Percentiles rank a stretch among this genome's conserved stretches.
Evolutionary conservation across 2,797 vertebrate species (phyloP).

Genomic region (Micrastur ruficollis): DNA sequence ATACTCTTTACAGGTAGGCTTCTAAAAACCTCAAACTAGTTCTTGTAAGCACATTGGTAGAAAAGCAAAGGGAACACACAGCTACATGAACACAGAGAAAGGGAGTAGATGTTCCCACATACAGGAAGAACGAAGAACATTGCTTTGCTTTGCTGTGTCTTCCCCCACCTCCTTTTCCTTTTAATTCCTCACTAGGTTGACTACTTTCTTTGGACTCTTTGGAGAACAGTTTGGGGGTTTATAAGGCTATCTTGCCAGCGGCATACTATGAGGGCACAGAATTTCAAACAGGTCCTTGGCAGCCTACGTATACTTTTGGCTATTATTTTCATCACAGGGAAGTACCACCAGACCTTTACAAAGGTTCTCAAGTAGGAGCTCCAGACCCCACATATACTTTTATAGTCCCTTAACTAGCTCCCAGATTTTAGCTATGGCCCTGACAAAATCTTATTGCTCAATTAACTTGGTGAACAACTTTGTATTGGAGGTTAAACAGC

Average conservation of each 20-base stretch:
- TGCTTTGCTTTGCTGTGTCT: not conserved
- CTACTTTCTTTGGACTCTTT: not conserved
- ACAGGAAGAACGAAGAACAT: not conserved
- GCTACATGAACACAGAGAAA: not conserved
- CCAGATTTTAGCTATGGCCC: not conserved
- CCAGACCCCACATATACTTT: not conserved
- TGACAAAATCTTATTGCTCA: slow-evolving; percentile 3
- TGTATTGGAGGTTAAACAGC: not conserved
- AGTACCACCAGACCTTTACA: not conserved
- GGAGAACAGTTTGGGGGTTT: not conserved
- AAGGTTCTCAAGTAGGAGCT: not conserved
- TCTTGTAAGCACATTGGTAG: not conserved
- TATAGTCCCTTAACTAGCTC: not conserved
- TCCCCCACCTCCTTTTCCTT: not conserved
- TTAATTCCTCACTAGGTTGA: not conserved
- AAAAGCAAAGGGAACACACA: not conserved
- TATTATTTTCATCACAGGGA: not conserved
- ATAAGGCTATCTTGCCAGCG: not conserved
- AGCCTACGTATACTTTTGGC: not conserved
- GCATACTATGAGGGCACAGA: not conserved
- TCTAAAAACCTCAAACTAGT: not conserved
- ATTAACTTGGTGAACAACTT: not conserved
- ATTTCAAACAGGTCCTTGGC: not conserved
- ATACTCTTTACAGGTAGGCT: not conserved
- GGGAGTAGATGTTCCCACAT: not conserved